These are phyloP conservation scores for Polyommatus icarus DNA, from an alignment of 2,888 invertebrate species.

Conservation along the genomic window DNA sequence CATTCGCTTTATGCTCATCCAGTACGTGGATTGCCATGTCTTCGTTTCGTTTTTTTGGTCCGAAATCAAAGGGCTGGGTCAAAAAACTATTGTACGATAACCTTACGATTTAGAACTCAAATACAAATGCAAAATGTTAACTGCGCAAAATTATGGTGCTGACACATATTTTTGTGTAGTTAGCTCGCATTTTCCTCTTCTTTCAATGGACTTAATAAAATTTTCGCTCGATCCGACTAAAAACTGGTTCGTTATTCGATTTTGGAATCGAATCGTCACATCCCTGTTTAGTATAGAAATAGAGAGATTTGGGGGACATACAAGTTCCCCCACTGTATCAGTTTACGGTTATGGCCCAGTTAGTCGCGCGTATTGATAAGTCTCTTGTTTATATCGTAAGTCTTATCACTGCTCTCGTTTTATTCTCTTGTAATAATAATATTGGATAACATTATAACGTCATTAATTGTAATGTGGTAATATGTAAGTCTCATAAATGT, in stretches of 20 bases:
- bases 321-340: slow-evolving; percentile 44
- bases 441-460: neutral
- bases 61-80: too few species aligned
- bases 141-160: neutral
- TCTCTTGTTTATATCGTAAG: slow-evolving; percentile 29
- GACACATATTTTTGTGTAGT: neutral
- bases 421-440: slow-evolving; percentile 8
- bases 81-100: too few species aligned
- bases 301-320: slow-evolving; percentile 49
- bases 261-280: neutral
- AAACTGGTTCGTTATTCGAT: neutral
- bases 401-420: slow-evolving; percentile 17
- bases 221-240: neutral
- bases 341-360: slow-evolving; percentile 40
- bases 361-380: slow-evolving; percentile 27
- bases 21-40: too few species aligned
- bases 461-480: neutral
- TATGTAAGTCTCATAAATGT: neutral
- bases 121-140: too few species aligned
- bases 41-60: neutral
- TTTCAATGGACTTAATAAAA: neutral
- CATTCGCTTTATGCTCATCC: neutral
- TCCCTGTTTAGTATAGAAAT: slow-evolving; percentile 52
- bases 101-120: too few species aligned
- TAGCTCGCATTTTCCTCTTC: neutral